phyloP scores from a whole-genome alignment of 2,888 invertebrate genomes.

The Heterodera filipjevi region DNA sequence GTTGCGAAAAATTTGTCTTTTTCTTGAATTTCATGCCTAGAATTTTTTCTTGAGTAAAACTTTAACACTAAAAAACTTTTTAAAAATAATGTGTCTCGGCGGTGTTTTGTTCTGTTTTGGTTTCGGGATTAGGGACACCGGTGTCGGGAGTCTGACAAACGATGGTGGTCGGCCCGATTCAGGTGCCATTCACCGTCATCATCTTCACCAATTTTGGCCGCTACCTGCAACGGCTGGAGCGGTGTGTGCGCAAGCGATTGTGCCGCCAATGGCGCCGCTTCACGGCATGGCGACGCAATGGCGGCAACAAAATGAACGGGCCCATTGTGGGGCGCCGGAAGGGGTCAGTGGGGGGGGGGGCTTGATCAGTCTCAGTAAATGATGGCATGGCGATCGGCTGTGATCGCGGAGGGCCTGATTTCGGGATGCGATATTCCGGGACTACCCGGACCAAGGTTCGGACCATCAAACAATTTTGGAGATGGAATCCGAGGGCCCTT shows the following conservation, averaged over 20 bases:
- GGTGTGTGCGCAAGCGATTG: constrained; percentile 37
- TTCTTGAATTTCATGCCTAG: background rate
- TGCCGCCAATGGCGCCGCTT: constrained; percentile 24
- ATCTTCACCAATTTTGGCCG: constrained; percentile 61
- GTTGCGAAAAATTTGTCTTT: no score
- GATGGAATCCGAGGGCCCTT: no score
- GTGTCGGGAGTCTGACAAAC: no score
- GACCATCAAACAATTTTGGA: no score
- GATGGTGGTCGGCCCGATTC: no score
- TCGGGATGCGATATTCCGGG: no score
- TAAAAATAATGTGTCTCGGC: no score
- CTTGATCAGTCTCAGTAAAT: background rate
- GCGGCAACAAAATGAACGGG: background rate
- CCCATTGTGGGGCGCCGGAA: background rate
- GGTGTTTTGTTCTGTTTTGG: no score
- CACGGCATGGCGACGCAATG: background rate
- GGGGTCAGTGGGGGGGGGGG: background rate
- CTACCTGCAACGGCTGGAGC: constrained; percentile 55
- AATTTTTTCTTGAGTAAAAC: background rate
- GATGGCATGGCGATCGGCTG: background rate
- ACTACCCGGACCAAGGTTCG: no score
- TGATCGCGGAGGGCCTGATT: no score
- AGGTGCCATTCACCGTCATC: constrained; percentile 61
- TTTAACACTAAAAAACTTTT: no score
- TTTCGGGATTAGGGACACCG: no score